These are phyloP conservation scores for Nylanderia fulva DNA, from an alignment of 1,140 invertebrate genomes.

Conservation along the genomic window DNA sequence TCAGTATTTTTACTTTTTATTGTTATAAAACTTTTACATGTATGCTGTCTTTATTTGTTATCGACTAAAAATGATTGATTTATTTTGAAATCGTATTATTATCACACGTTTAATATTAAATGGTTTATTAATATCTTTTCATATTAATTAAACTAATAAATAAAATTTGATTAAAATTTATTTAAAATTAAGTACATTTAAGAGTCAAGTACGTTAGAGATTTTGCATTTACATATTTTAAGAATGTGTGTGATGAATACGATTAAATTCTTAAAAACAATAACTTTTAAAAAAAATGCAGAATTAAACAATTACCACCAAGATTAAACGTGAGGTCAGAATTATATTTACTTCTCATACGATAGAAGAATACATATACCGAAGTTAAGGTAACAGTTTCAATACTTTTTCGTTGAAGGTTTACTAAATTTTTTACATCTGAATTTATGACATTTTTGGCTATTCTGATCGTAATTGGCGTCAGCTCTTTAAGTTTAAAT, in stretches of 20 bases:
- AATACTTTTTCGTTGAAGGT: too few relatives aligned
- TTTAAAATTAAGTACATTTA: neutral
- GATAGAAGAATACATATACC: neutral
- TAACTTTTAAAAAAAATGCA: neutral
- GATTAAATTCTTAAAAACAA: neutral
- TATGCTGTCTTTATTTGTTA: neutral
- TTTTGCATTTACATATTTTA: conserved; percentile 13
- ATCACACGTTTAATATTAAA: neutral
- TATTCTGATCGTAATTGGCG: conserved; percentile 24
- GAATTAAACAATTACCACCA: neutral
- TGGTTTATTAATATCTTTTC: neutral
- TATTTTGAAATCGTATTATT: neutral
- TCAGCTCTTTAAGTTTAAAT: conserved; percentile 36
- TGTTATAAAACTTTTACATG: neutral
- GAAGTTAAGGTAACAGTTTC: too few relatives aligned
- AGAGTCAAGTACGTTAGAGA: neutral
- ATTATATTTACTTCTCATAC: neutral
- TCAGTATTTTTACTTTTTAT: conserved; percentile 18
- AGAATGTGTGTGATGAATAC: neutral
- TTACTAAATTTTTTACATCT: conserved; percentile 1
- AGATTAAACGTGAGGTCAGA: neutral
- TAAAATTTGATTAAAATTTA: neutral
- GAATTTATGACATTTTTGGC: neutral
- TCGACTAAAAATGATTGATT: neutral
- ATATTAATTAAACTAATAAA: neutral